Conservation (phyloP, 2,113 vertebrate species). For the Notiomystis cincta region DNA sequence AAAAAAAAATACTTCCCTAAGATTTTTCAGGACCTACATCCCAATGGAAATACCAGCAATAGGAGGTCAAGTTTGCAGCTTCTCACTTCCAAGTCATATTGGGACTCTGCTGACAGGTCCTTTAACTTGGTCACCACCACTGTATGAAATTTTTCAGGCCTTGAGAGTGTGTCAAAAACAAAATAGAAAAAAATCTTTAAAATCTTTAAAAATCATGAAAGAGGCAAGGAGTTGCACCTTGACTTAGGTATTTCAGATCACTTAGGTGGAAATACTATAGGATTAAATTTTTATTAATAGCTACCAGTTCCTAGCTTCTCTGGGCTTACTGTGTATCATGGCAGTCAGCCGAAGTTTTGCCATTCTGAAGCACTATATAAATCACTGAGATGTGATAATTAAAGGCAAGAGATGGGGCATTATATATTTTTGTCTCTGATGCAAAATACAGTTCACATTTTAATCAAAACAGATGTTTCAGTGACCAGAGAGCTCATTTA, state of each 20-base stretch:
- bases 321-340: not conserved
- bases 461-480: not conserved
- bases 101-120: not conserved
- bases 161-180: not conserved
- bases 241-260: not conserved
- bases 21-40: not conserved
- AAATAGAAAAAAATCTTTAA: not conserved
- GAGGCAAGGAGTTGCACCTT: not conserved
- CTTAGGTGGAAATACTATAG: not conserved
- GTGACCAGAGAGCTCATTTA: not conserved
- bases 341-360: conserved; percentile 23
- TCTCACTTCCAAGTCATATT: not conserved
- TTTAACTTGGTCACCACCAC: not conserved
- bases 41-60: not conserved
- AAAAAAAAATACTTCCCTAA: not conserved
- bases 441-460: not conserved
- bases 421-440: not conserved
- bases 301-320: not conserved
- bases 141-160: not conserved
- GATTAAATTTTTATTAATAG: conserved; percentile 12
- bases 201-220: not conserved
- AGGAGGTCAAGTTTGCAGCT: not conserved
- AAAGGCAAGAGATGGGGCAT: not conserved
- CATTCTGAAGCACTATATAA: conserved; percentile 6
- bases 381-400: conserved; percentile 37